These are phyloP conservation scores for Acanthochromis polyacanthus DNA, from an alignment of 2,113 vertebrate genomes.

Conservation along the genomic window DNA sequence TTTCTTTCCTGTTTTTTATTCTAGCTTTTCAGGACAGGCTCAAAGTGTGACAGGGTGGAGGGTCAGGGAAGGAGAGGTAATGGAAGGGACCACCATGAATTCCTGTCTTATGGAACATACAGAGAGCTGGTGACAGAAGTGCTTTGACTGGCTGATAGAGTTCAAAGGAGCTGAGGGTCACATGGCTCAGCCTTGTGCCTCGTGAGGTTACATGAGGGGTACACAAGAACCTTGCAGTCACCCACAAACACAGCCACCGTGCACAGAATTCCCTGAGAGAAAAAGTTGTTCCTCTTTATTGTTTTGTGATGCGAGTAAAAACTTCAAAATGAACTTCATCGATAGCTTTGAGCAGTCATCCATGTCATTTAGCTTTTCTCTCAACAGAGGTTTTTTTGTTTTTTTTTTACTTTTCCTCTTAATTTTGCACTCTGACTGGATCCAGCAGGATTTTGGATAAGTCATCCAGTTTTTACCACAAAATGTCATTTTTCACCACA, in stretches of 20 bases:
- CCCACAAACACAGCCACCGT: background rate
- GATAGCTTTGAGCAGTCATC: background rate
- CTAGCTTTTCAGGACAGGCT: conserved; percentile 1
- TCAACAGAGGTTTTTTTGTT: conserved; percentile 26
- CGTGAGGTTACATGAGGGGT: conserved; percentile 1
- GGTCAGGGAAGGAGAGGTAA: background rate
- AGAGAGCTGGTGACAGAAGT: conserved; percentile 7
- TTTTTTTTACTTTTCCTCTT: conserved; percentile 38
- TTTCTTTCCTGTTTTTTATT: background rate
- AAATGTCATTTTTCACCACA: conserved; percentile 20
- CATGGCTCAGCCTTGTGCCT: conserved; percentile 38
- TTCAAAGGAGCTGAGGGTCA: conserved; percentile 43
- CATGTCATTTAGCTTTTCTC: background rate
- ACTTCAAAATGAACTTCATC: conserved; percentile 17
- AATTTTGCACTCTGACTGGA: conserved; percentile 59
- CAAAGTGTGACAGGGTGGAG: background rate
- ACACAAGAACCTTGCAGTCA: background rate
- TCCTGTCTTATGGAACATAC: conserved; percentile 33
- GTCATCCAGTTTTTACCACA: conserved; percentile 8
- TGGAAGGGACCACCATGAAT: conserved; percentile 33
- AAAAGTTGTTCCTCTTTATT: background rate
- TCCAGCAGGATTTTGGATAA: conserved; percentile 19
- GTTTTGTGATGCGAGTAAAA: background rate
- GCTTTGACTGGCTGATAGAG: conserved; percentile 32
- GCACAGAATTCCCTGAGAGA: background rate